phyloP scores from a whole-genome alignment of 2,888 invertebrate genomes.

The Gymnosoma rotundatum region DNA sequence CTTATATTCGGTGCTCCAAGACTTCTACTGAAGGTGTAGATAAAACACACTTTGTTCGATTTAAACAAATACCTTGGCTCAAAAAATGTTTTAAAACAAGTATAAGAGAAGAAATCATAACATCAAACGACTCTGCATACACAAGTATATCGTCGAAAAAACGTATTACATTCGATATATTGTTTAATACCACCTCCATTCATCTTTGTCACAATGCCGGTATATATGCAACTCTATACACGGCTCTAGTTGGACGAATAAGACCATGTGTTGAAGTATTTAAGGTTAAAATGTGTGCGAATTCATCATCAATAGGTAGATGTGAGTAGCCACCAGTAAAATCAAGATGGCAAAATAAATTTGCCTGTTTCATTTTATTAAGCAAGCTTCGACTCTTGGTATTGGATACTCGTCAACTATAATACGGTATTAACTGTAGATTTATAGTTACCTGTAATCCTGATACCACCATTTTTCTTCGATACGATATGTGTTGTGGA shows the following conservation, averaged over 20 bases:
- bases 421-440: conserved; percentile 7
- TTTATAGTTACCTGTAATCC: conserved; percentile 22
- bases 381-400: too few relatives aligned
- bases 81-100: neutral
- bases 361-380: conserved; percentile 22
- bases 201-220: conserved; percentile 47
- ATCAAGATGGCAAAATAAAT: conserved; percentile 46
- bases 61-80: conserved; percentile 9
- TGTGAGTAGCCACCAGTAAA: conserved; percentile 61
- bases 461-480: too few relatives aligned
- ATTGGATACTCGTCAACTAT: too few relatives aligned
- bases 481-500: conserved; percentile 43
- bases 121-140: conserved; percentile 5
- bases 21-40: conserved; percentile 3
- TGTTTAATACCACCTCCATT: conserved; percentile 40
- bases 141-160: conserved; percentile 39
- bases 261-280: conserved; percentile 51
- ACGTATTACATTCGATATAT: conserved; percentile 24
- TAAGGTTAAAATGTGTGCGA: conserved; percentile 54
- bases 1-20: too few relatives aligned
- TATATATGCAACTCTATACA: conserved; percentile 59
- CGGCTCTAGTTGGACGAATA: conserved; percentile 60
- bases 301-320: conserved; percentile 40
- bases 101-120: neutral
- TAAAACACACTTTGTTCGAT: conserved; percentile 42